Evolutionary conservation across 2,797 vertebrate genomes (phyloP).

Genomic region (Lophius americanus): DNA sequence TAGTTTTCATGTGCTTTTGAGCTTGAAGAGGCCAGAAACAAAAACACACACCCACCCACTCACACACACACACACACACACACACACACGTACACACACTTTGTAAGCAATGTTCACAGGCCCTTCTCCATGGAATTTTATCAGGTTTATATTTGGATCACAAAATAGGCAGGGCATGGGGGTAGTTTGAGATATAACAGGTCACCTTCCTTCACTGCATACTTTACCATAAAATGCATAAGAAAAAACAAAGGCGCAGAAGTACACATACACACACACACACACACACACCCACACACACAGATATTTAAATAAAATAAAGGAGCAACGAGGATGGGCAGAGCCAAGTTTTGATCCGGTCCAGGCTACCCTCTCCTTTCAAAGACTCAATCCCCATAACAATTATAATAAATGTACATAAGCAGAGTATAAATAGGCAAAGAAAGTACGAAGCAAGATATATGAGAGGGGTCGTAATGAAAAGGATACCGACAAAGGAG

Average conservation of each 20-base stretch:
- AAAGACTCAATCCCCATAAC: conserved; percentile 24
- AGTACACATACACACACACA: conserved; percentile 12
- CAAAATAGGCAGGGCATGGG: conserved; percentile 40
- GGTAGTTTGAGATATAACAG: conserved; percentile 70
- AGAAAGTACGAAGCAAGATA: conserved; percentile 39
- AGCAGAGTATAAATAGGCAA: conserved; percentile 22
- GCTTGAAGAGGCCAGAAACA: conserved; percentile 58
- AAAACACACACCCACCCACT: conserved; percentile 20
- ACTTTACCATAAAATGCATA: conserved; percentile 32
- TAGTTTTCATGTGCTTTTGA: conserved; percentile 67
- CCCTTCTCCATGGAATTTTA: conserved; percentile 66
- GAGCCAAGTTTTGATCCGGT: conserved; percentile 47
- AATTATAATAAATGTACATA: conserved; percentile 32
- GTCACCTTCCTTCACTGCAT: conserved; percentile 60
- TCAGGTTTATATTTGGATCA: conserved; percentile 80
- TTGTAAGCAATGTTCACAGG: conserved; percentile 58
- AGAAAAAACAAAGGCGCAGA: conserved; percentile 5
- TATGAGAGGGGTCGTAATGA: conserved; percentile 30
- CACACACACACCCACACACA: conserved; percentile 16
- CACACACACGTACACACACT: conserved; percentile 40
- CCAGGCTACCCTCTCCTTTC: conserved; percentile 52
- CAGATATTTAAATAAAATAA: neutral
- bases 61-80: conserved; percentile 21
- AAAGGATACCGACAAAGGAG: conserved; percentile 12
- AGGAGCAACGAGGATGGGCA: conserved; percentile 7